Percentiles rank a stretch among this genome's conserved stretches.
phyloP scores from a whole-genome alignment of 1,140 invertebrate genomes.

The Cydia amplana region DNA sequence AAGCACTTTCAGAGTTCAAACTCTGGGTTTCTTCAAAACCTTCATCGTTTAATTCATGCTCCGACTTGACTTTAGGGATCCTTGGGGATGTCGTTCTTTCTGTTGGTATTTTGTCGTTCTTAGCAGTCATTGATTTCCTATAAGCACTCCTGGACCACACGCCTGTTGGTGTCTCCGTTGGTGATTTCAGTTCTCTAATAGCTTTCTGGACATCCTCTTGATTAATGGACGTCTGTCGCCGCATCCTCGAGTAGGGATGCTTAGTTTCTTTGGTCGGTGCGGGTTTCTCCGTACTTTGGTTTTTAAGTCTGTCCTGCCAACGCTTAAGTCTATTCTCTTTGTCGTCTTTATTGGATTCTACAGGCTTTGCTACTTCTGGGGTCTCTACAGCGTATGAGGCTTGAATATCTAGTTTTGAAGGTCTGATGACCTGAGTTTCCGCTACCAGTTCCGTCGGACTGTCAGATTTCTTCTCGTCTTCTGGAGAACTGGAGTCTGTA shows the following conservation, averaged over 20 bases:
- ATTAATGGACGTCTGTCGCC: constrained; percentile 82
- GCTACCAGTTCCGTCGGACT: constrained; percentile 75
- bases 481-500: constrained; percentile 81
- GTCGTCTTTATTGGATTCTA: constrained; percentile 75
- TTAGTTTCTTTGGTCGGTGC: constrained; percentile 69
- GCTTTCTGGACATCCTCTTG: constrained; percentile 83
- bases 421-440: constrained; percentile 78
- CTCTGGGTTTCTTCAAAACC: constrained; percentile 94
- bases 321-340: constrained; percentile 82
- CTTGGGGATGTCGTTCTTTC: constrained; percentile 65
- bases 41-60: constrained; percentile 90
- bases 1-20: constrained; percentile 90
- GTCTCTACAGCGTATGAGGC: constrained; percentile 72
- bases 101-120: constrained; percentile 51
- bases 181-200: constrained; percentile 81
- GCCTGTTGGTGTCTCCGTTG: constrained; percentile 79
- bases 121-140: constrained; percentile 61
- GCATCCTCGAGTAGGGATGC: constrained; percentile 64
- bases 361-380: constrained; percentile 61
- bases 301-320: constrained; percentile 83
- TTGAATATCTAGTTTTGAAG: constrained; percentile 73
- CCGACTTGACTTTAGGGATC: constrained; percentile 76
- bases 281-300: constrained; percentile 66
- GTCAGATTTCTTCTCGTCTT: constrained; percentile 80
- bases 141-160: constrained; percentile 77